These are phyloP conservation scores for Molorchus minor DNA, from an alignment of 2,888 invertebrate species.

Conservation along the genomic window DNA sequence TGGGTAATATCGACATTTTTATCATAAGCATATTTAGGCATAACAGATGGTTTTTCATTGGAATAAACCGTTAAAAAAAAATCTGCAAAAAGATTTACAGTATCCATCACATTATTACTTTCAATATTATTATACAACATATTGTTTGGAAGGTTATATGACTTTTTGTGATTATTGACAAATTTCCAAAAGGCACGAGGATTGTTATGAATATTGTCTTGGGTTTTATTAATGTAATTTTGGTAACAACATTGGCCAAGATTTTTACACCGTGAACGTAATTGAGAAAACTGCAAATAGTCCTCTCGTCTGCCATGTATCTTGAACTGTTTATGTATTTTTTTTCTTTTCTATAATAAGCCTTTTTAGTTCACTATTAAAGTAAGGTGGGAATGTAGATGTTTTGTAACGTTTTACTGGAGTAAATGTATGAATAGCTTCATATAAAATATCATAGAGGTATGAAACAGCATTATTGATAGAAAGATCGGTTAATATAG, in stretches of 20 bases:
- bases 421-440: background rate
- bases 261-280: background rate
- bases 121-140: too few species aligned
- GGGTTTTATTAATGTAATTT: too few species aligned
- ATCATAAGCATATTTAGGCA: too few species aligned
- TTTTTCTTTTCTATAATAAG: constrained; percentile 1
- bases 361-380: background rate
- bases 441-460: background rate
- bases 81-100: background rate
- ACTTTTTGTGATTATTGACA: too few species aligned
- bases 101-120: background rate
- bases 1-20: too few species aligned
- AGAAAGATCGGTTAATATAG: background rate
- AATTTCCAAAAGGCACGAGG: too few species aligned
- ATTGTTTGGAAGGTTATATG: too few species aligned
- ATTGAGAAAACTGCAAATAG: background rate
- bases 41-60: too few species aligned
- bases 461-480: background rate
- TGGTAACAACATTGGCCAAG: too few species aligned
- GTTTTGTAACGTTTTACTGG: background rate
- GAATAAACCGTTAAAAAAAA: too few species aligned
- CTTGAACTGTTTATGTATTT: too few species aligned
- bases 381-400: background rate
- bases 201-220: too few species aligned
- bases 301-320: background rate